These are phyloP conservation scores for Herpetotheres cachinnans DNA, from an alignment of 2,113 vertebrate species.

Conservation along the genomic window DNA sequence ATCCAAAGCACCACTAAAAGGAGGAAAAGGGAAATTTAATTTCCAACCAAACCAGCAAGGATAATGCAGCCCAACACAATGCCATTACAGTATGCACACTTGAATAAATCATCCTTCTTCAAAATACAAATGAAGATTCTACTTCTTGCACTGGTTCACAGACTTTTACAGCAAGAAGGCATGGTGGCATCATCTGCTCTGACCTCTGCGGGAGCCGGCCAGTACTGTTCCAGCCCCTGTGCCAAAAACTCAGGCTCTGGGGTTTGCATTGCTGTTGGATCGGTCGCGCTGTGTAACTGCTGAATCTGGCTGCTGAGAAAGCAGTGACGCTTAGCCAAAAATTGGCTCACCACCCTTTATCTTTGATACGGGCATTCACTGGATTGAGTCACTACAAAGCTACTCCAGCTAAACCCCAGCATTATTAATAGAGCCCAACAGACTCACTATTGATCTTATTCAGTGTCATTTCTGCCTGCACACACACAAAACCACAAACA, in stretches of 20 bases:
- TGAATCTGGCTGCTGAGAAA: background rate
- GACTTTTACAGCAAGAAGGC: background rate
- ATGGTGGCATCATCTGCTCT: background rate
- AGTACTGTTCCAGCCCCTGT: background rate
- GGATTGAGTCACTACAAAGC: background rate
- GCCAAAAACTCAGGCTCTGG: background rate
- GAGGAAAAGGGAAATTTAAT: background rate
- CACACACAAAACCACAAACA: background rate
- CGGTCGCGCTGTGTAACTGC: rapidly evolving
- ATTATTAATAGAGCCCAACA: background rate
- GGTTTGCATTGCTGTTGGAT: background rate
- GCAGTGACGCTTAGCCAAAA: background rate
- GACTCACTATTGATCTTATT: background rate
- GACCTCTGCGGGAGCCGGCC: background rate
- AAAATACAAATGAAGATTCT: background rate
- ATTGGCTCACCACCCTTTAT: background rate
- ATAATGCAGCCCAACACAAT: background rate
- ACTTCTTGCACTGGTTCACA: background rate
- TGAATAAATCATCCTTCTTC: background rate
- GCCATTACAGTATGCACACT: background rate
- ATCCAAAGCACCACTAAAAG: background rate
- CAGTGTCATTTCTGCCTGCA: background rate
- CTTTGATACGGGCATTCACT: background rate
- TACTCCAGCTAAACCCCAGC: background rate
- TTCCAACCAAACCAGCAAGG: background rate